Evolutionary conservation across 2,113 vertebrate genomes (phyloP), one percentile per base, ranked within the genome.

Genomic region (Salvelinus namaycush): DNA sequence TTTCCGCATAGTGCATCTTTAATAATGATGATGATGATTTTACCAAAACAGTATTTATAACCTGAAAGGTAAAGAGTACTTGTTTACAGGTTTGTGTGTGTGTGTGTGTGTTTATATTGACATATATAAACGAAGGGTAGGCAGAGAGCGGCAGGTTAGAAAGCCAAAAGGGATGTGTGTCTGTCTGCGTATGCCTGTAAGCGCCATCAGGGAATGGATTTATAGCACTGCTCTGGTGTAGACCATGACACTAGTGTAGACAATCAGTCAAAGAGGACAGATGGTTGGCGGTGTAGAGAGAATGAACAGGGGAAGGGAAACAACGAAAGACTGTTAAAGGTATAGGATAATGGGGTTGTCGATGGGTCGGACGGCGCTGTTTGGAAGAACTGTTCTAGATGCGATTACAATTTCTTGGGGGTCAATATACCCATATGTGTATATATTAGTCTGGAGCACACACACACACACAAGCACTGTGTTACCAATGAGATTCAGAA

Each of bases 31-130:
- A 93, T 79, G 78, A 89, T 76, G 76, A 89, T 85, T 90, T 94
- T 89, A 93, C 93, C 90, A 92, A 93, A 91, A 88, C 90, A 94
- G 93, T 95, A 94, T 95, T 93, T 93, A 89, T 92, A 88, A 86
- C 83, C 84, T 29, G 84, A 80, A 72, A 89, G 80, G 84, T 88
- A 88, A 39, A 83, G 88, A 88, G 87, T 90, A 84, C 80, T 92
- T 91, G 91, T 91, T 92, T 92, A 92, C 90, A 92, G 75, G 39
- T 44, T 79, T 66, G 85, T 81, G 64, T 86, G 77, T 85, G 80
- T 87, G 29, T 66, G 85, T 81, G 64, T 86, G 77, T 85, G 80
- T 87, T 76, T 73, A 57, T 74, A 31, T 66, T 70, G 81, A 84
- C 83, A 76, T 73, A 60, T 68, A 51, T 76, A 72, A 73, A 84